Percentiles rank a stretch among this genome's conserved stretches.
phyloP scores from a whole-genome alignment of 2,797 vertebrate species.

The Lepus townsendii region DNA sequence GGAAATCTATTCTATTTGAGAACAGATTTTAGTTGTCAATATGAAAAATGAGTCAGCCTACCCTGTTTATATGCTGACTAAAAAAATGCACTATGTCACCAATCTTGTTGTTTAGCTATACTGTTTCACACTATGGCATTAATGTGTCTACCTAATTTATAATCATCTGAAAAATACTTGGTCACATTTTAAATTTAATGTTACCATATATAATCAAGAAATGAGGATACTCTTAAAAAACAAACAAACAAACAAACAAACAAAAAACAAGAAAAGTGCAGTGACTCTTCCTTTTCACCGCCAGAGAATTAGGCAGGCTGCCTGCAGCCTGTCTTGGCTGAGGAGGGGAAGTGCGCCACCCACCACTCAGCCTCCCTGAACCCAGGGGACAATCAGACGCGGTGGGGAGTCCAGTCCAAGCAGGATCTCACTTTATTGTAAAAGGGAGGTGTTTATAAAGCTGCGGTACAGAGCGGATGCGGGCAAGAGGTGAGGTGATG shows the following conservation, averaged over 20 bases:
- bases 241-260: not conserved
- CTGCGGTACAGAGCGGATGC: too few relatives aligned
- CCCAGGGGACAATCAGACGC: too few relatives aligned
- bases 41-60: not conserved
- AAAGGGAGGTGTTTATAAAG: too few relatives aligned
- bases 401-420: too few relatives aligned
- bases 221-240: not conserved
- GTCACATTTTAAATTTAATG: conserved; percentile 45
- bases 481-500: too few relatives aligned
- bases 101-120: not conserved
- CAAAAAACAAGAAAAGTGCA: too few relatives aligned
- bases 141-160: conserved; percentile 40
- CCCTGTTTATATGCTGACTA: not conserved
- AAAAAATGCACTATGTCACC: not conserved
- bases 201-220: conserved; percentile 4
- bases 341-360: too few relatives aligned
- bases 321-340: too few relatives aligned
- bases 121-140: not conserved
- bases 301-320: too few relatives aligned
- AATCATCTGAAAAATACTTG: conserved; percentile 56
- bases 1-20: conserved; percentile 67
- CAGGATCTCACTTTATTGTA: too few relatives aligned
- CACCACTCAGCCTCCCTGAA: too few relatives aligned
- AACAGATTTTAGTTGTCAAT: conserved; percentile 24
- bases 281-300: too few relatives aligned